Evolutionary conservation across 2,113 vertebrate species (phyloP).

Genomic region (Lepus timidus): DNA sequence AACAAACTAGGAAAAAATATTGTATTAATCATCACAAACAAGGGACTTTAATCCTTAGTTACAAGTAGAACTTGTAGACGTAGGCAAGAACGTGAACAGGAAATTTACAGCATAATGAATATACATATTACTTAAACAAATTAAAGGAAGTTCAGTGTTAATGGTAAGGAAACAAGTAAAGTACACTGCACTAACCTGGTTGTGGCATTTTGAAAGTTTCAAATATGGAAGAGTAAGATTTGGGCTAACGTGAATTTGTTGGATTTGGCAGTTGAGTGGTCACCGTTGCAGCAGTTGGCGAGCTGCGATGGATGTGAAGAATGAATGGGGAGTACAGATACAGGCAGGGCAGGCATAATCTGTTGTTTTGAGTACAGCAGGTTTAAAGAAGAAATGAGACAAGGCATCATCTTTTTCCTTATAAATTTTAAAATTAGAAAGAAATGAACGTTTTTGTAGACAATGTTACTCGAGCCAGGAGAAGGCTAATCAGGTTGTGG

Average conservation of each 20-base stretch:
- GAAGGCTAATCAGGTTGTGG: neutral
- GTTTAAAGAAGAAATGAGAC: neutral
- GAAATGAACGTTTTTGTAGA: neutral
- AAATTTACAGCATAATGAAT: neutral
- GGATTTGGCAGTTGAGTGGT: neutral
- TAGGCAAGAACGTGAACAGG: neutral
- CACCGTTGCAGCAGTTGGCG: neutral
- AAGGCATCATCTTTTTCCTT: neutral
- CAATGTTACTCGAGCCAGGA: no score
- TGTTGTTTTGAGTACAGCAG: neutral
- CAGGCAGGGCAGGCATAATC: neutral
- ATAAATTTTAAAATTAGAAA: neutral
- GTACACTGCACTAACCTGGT: neutral
- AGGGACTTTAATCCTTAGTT: neutral
- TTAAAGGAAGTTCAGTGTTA: neutral
- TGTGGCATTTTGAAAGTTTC: neutral
- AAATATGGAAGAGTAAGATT: neutral
- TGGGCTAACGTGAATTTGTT: neutral
- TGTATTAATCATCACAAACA: neutral
- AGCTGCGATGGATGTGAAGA: neutral
- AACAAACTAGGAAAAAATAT: neutral
- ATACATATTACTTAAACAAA: neutral
- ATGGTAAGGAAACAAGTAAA: neutral
- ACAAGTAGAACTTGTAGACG: neutral
- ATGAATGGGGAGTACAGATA: neutral